These are phyloP conservation scores for Argynnis bischoffii DNA, from an alignment of 2,888 invertebrate species.

Conservation along the genomic window DNA sequence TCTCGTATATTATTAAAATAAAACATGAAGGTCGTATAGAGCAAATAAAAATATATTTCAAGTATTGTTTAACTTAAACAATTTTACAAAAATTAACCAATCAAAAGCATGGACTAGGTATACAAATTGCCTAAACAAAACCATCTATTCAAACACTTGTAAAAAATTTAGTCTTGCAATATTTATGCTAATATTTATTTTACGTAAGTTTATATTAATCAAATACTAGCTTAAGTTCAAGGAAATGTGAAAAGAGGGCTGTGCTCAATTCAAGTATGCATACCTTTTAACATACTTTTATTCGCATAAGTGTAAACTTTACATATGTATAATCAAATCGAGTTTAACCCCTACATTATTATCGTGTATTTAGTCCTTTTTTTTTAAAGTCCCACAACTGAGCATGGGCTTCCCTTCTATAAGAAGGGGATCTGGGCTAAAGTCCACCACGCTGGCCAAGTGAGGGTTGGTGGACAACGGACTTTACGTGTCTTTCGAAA, in stretches of 20 bases:
- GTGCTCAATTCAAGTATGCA: background rate
- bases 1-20: no score
- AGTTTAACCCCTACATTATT: no score
- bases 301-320: background rate
- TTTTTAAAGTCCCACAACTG: no score
- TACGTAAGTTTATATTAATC: background rate
- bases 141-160: background rate
- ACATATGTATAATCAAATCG: background rate
- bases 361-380: no score
- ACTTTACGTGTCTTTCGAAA: no score
- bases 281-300: constrained; percentile 2
- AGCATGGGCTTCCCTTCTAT: no score
- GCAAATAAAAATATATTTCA: no score
- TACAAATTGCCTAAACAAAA: background rate
- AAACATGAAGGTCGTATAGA: no score
- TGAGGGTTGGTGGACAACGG: no score
- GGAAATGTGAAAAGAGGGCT: constrained; percentile 10
- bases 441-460: no score
- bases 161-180: background rate
- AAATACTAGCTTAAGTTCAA: background rate
- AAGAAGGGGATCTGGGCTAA: no score
- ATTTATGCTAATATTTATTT: constrained; percentile 7
- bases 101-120: background rate
- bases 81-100: background rate
- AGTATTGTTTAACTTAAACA: no score